Percentiles rank a stretch among this genome's conserved stretches.
These are phyloP conservation scores for Zapus hudsonius DNA, from an alignment of 2,113 vertebrate genomes.

Conservation along the genomic window DNA sequence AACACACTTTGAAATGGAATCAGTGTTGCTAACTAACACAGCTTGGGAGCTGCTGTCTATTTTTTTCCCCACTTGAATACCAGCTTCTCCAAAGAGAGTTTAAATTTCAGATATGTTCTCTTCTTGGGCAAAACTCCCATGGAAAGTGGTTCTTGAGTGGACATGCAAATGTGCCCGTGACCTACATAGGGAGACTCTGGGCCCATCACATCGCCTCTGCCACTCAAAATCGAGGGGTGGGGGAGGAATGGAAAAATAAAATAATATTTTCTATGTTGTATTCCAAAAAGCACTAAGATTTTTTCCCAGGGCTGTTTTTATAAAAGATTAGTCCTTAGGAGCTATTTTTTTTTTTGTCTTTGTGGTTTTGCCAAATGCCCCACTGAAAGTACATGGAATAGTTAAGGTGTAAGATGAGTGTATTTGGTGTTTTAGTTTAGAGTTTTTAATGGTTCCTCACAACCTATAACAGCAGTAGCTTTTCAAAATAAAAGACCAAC, in stretches of 20 bases:
- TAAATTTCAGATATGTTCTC: conserved; percentile 44
- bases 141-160: conserved; percentile 65
- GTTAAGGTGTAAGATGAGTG: conserved; percentile 43
- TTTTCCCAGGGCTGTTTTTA: conserved; percentile 36
- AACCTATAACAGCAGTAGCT: neutral
- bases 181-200: conserved; percentile 52
- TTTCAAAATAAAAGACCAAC: too few relatives aligned
- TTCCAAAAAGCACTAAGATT: conserved; percentile 35
- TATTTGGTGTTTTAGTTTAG: conserved; percentile 29
- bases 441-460: neutral
- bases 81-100: conserved; percentile 52
- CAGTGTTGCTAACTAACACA: conserved; percentile 9
- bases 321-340: conserved; percentile 17
- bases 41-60: neutral
- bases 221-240: conserved; percentile 25
- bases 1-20: conserved; percentile 25
- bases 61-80: conserved; percentile 32
- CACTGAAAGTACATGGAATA: conserved; percentile 29
- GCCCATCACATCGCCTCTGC: conserved; percentile 37
- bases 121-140: conserved; percentile 40
- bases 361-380: conserved; percentile 53
- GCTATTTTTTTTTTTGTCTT: conserved; percentile 46
- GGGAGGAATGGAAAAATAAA: conserved; percentile 48
- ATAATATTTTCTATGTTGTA: neutral
- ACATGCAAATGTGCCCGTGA: conserved; percentile 70